Evolutionary conservation across 2,888 invertebrate species (phyloP).

Genomic region (Ochropacha duplaris): DNA sequence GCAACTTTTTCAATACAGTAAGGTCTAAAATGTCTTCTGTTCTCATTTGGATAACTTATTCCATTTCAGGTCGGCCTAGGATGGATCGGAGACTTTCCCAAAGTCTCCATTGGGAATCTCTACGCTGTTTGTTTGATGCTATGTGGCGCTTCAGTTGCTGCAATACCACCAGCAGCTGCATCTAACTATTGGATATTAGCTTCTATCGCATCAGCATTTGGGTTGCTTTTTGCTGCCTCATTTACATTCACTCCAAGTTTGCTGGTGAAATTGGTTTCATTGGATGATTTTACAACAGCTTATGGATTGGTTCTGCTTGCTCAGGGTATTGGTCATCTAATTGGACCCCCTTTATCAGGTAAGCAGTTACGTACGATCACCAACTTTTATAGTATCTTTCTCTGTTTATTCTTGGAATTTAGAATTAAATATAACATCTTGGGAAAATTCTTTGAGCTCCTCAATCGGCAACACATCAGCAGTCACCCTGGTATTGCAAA

Average conservation of each 20-base stretch:
- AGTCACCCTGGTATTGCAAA: no score
- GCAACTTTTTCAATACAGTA: not conserved
- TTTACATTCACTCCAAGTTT: conserved; percentile 96
- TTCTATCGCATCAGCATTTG: conserved; percentile 86
- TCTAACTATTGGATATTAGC: conserved; percentile 76
- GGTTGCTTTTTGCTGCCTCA: conserved; percentile 95
- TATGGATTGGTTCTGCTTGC: conserved; percentile 95
- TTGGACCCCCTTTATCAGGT: conserved; percentile 97
- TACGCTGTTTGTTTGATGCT: conserved; percentile 90
- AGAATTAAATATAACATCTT: no score
- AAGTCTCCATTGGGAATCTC: conserved; percentile 91
- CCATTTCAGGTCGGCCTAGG: conserved; percentile 88
- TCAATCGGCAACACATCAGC: no score
- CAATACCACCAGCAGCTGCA: conserved; percentile 80
- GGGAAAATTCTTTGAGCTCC: no score
- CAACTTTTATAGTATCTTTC: no score
- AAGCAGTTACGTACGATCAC: conserved; percentile 11
- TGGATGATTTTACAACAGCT: conserved; percentile 95
- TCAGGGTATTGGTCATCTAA: conserved; percentile 95
- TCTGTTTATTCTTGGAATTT: no score
- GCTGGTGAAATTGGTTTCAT: conserved; percentile 92
- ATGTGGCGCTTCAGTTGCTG: conserved; percentile 84
- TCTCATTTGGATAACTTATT: not conserved
- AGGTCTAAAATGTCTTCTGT: not conserved
- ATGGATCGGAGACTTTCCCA: conserved; percentile 93